A percentile compares a stretch with the other conserved stretches of the same genome.
Conservation (phyloP, 1,140 invertebrate species). For the Saccostrea cuccullata region DNA sequence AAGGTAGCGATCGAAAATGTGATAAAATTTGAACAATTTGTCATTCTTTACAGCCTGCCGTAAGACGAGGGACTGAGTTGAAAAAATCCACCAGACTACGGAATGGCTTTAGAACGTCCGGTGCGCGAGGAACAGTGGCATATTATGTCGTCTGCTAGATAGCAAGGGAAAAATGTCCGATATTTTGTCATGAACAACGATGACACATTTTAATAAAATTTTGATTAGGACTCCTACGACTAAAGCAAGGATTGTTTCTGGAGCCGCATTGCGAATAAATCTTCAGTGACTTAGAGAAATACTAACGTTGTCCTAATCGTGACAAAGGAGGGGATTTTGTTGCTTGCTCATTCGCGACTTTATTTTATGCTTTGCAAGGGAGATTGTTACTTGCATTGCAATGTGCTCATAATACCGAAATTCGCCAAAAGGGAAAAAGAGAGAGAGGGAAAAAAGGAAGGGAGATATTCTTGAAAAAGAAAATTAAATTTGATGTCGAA, state of each 20-base stretch:
- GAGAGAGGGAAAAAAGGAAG: not conserved
- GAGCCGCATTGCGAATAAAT: slow-evolving; percentile 4
- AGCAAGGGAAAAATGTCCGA: slow-evolving; percentile 35
- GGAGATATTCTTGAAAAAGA: not conserved
- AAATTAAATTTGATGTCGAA: slow-evolving; percentile 35
- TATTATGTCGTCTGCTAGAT: slow-evolving; percentile 30
- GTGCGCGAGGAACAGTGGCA: slow-evolving; percentile 14
- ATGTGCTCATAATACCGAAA: not conserved
- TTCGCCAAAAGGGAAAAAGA: too few relatives aligned
- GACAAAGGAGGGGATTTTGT: not conserved
- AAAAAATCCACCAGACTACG: slow-evolving; percentile 12
- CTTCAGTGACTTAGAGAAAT: not conserved
- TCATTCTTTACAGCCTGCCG: slow-evolving; percentile 27
- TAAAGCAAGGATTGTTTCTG: slow-evolving; percentile 1
- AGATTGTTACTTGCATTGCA: not conserved
- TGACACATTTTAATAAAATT: slow-evolving; percentile 35
- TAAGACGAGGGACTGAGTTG: not conserved
- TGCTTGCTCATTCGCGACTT: not conserved
- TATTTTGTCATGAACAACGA: slow-evolving; percentile 35
- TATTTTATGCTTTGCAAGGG: not conserved
- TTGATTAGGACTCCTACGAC: slow-evolving; percentile 11
- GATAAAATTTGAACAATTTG: slow-evolving; percentile 44
- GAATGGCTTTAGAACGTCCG: slow-evolving; percentile 39
- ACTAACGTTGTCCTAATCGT: not conserved
- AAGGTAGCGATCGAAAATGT: slow-evolving; percentile 36